A percentile compares a stretch with the other conserved stretches of the same genome.
Evolutionary conservation across 2,113 vertebrate genomes (phyloP).

Genomic region (Tetraodon nigroviridis): DNA sequence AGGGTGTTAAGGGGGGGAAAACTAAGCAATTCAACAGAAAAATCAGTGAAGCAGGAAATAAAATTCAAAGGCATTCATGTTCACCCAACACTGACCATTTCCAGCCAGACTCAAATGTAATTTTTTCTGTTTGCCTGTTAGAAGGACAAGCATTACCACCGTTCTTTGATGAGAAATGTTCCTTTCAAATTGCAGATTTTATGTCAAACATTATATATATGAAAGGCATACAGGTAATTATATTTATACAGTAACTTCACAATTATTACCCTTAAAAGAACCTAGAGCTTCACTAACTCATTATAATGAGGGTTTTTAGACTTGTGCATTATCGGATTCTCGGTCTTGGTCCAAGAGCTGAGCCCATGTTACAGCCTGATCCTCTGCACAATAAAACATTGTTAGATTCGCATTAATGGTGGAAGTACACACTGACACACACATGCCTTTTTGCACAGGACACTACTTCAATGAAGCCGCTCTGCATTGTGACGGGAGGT

Average conservation of each 20-base stretch:
- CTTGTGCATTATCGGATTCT: background rate
- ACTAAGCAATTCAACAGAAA: constrained; percentile 1
- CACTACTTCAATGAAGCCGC: constrained; percentile 2
- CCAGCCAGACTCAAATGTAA: too few species aligned
- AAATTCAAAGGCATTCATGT: background rate
- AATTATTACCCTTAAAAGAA: too few species aligned
- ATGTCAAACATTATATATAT: background rate
- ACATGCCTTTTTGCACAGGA: background rate
- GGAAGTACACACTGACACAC: background rate
- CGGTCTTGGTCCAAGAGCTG: background rate
- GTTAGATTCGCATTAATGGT: background rate
- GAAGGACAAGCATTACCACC: too few species aligned
- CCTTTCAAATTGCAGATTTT: too few species aligned
- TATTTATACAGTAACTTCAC: background rate
- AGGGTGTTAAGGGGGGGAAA: constrained; percentile 3
- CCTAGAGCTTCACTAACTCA: too few species aligned
- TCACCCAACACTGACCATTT: too few species aligned
- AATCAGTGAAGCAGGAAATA: background rate
- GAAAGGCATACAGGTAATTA: background rate
- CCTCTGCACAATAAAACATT: background rate
- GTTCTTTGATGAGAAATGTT: too few species aligned
- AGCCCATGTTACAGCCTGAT: background rate
- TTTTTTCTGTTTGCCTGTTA: too few species aligned
- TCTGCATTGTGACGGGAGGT: background rate
- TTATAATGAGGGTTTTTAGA: background rate